phyloP scores from a whole-genome alignment of 2,113 vertebrate species.

The Chrysochloris asiatica region DNA sequence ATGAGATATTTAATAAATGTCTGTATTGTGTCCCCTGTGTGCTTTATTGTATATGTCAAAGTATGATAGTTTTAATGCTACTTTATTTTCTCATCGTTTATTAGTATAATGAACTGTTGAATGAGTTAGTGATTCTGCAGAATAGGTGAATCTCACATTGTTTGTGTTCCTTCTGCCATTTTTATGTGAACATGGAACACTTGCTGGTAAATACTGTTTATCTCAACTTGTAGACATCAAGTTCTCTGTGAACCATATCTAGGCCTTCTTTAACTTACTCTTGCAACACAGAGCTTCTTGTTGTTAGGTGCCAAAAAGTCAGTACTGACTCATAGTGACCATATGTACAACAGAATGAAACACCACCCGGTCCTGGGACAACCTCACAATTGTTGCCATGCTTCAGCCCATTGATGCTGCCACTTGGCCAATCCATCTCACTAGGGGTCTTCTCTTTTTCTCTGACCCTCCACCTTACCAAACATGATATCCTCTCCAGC shows the following conservation, averaged over 20 bases:
- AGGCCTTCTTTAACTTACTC: background rate
- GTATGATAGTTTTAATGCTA: background rate
- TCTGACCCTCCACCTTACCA: no score
- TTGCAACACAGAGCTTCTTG: background rate
- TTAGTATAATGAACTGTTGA: background rate
- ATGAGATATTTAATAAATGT: background rate
- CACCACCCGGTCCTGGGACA: no score
- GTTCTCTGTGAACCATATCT: background rate
- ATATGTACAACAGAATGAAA: no score
- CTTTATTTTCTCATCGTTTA: background rate
- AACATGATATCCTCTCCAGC: no score
- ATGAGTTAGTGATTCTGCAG: background rate
- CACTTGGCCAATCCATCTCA: no score
- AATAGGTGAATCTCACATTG: background rate
- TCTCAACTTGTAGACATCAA: background rate
- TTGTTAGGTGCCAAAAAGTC: no score
- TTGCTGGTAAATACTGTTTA: background rate
- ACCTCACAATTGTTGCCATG: no score
- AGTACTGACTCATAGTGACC: no score
- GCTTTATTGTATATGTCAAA: background rate
- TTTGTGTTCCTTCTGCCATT: background rate
- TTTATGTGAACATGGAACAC: no score
- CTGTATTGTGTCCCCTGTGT: background rate
- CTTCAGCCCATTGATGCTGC: no score
- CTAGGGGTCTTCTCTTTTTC: no score